phyloP scores from a whole-genome alignment of 2,113 vertebrate species.

The Equus quagga region DNA sequence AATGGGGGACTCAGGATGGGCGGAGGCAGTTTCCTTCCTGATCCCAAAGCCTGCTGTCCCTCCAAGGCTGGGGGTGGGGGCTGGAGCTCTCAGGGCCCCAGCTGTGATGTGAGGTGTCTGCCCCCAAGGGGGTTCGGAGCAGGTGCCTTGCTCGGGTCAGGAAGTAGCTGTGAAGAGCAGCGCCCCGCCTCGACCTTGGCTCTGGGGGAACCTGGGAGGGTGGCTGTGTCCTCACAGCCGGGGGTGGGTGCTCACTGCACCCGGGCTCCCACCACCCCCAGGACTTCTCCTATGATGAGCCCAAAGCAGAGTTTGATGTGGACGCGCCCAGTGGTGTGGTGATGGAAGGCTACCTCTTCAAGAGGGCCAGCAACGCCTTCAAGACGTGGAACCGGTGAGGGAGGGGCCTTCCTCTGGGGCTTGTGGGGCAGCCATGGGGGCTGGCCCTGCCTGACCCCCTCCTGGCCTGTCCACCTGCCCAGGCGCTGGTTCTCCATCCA shows the following conservation, averaged over 20 bases:
- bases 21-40: constrained; percentile 71
- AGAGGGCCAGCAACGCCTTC: constrained; percentile 98
- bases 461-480: not conserved
- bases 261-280: constrained; percentile 70
- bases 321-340: constrained; percentile 97
- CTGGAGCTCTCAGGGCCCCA: not conserved
- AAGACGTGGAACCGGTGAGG: constrained; percentile 98
- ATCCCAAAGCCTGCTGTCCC: not conserved
- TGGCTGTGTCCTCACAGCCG: not conserved
- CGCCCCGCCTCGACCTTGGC: not conserved
- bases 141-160: not conserved
- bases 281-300: constrained; percentile 97
- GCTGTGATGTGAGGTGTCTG: not conserved
- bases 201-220: not conserved
- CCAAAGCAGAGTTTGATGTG: constrained; percentile 95
- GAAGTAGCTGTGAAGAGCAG: not conserved
- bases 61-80: not conserved
- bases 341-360: constrained; percentile 99
- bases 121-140: not conserved
- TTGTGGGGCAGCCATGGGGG: not conserved
- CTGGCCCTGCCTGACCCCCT: not conserved
- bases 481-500: constrained; percentile 99
- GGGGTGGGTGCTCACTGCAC: not conserved
- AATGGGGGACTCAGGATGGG: not conserved
- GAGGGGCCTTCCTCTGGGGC: not conserved